Conservation (phyloP, 2,113 vertebrate genomes). For the Ictidomys tridecemlineatus region DNA sequence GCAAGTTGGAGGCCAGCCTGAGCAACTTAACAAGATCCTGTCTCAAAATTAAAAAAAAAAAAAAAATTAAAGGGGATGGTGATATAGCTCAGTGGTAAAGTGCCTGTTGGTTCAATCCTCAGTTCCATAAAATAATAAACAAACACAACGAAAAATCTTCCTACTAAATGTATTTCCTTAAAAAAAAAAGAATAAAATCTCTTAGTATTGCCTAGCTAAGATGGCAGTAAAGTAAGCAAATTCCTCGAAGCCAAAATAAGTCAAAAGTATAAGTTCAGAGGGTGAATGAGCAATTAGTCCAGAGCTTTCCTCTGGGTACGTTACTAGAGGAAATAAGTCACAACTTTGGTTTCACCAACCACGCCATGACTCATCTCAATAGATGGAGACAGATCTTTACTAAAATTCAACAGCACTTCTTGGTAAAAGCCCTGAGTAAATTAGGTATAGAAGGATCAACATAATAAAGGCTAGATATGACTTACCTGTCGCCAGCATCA, state of each 20-base stretch:
- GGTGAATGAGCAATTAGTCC: background rate
- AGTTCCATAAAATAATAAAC: background rate
- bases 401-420: too few relatives aligned
- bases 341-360: background rate
- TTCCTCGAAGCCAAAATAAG: conserved; percentile 23
- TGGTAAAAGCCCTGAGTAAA: too few relatives aligned
- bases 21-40: background rate
- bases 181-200: conserved; percentile 21
- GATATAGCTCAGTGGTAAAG: background rate
- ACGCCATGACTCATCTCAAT: background rate
- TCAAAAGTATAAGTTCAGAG: conserved; percentile 12
- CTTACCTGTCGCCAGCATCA: too few relatives aligned
- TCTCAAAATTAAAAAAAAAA: background rate
- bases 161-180: background rate
- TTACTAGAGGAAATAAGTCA: background rate
- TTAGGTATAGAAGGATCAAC: too few relatives aligned
- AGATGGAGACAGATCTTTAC: too few relatives aligned
- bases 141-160: background rate
- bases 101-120: background rate
- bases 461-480: too few relatives aligned
- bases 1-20: background rate
- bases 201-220: background rate
- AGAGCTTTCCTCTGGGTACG: background rate
- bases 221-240: background rate
- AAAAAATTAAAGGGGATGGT: background rate